Evolutionary conservation across 1,140 invertebrate species (phyloP), one percentile per base, ranked within the genome.

Genomic region (Neodiprion virginianus): DNA sequence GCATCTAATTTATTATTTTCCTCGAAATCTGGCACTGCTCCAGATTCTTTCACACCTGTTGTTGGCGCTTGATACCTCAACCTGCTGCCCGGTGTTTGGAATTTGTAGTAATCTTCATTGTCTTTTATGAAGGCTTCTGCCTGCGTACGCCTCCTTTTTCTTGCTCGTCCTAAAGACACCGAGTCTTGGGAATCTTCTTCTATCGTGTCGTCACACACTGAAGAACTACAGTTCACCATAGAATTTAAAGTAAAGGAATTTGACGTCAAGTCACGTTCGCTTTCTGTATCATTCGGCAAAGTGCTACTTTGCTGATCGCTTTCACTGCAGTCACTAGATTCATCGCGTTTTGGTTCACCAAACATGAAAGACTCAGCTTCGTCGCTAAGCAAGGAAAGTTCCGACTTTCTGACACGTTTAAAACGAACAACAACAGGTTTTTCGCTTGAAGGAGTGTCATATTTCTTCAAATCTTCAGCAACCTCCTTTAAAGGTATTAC

Each of bases 301-400:
- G 86, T 66, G 73, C 87, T 89, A 28, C 81, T 87, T 12, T 82
- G 77, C n/a, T 88, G 87, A 8, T 90, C 86, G 53, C 89, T 90
- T 47, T 88, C 88, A 61, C 86, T 85, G 47, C 82, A 81, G 40
- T 84, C 83, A 73, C 89, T 91, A 0, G 89, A 89, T 12, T 92
- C 91, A 28, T 92, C 90, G 48, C 92, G 90, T 75, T 91, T 92
- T 0, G 93, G 92, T 53, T 90, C 89, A 3, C 89, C 86, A 83
- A 96, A 96, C 92, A 96, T 94, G 82, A 95, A 96, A 70, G 93
- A 95, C 78, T 95, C 94, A 0, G 94, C 95, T 83, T 96, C 94
- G 75, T 95, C 93, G 74, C 94, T 95, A 1, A 96, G 82, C 21
- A 93, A 89, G 0, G 92, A 92, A 21, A 96, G 79, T 84, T 95